Evolutionary conservation across 1,140 invertebrate genomes (phyloP).

Genomic region (Mylabris phalerata): DNA sequence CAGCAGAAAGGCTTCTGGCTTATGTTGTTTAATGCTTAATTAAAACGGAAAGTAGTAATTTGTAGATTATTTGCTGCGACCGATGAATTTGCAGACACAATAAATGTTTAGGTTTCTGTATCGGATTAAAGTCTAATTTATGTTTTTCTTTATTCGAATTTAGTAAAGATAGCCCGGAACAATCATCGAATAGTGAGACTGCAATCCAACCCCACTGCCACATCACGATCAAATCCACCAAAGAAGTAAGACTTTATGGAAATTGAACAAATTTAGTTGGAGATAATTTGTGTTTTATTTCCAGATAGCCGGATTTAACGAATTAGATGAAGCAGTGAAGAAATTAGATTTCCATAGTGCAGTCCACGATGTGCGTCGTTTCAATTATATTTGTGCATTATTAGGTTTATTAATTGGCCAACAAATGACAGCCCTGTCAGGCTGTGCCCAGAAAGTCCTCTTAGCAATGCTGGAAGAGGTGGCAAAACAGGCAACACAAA

Average conservation of each 20-base stretch:
- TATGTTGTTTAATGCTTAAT: no score
- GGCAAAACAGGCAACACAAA: constrained; percentile 66
- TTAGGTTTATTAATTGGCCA: constrained; percentile 80
- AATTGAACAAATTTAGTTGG: background rate
- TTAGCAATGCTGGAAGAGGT: constrained; percentile 92
- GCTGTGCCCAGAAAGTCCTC: constrained; percentile 87
- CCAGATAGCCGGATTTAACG: constrained; percentile 91
- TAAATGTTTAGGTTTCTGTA: no score
- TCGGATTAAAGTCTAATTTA: no score
- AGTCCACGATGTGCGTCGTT: constrained; percentile 85
- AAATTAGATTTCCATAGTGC: constrained; percentile 90
- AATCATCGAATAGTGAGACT: constrained; percentile 41
- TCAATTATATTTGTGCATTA: constrained; percentile 94
- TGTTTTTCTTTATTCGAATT: background rate
- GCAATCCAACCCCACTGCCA: constrained; percentile 81
- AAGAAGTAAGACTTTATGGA: constrained; percentile 60
- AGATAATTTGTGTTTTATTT: constrained; percentile 9
- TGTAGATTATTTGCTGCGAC: no score
- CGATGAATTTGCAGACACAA: no score
- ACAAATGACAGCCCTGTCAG: constrained; percentile 77
- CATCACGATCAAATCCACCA: constrained; percentile 84
- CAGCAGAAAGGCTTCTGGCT: no score
- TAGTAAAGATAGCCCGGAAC: constrained; percentile 22
- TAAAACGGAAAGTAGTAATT: no score
- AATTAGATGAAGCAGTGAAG: constrained; percentile 89